Evolutionary conservation across 2,888 invertebrate genomes (phyloP).

Genomic region (Drosophila neonasuta): DNA sequence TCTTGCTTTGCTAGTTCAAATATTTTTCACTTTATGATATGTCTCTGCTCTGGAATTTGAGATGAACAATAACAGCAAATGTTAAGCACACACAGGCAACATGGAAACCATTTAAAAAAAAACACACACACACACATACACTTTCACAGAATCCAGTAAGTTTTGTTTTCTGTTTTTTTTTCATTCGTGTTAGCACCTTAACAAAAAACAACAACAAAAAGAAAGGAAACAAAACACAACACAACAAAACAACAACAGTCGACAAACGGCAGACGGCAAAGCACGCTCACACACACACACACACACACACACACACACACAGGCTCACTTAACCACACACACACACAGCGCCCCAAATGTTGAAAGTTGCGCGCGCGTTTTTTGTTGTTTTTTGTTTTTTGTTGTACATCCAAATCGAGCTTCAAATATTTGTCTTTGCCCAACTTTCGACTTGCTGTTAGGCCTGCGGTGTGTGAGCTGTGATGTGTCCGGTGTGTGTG

Average conservation of each 20-base stretch:
- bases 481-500: not conserved
- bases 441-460: conserved; percentile 27
- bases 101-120: conserved; percentile 30
- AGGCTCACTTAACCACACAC: not conserved
- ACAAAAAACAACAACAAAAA: conserved; percentile 33
- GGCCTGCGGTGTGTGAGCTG: conserved; percentile 4
- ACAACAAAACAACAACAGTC: conserved; percentile 18
- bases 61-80: conserved; percentile 27
- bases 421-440: conserved; percentile 39
- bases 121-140: conserved; percentile 5
- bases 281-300: conserved; percentile 2
- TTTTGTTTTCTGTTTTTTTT: conserved; percentile 4
- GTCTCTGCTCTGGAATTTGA: conserved; percentile 12
- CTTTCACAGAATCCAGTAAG: not conserved
- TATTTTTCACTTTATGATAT: conserved; percentile 5
- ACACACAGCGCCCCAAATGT: conserved; percentile 18
- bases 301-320: conserved; percentile 7
- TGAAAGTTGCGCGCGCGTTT: conserved; percentile 43
- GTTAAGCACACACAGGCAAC: conserved; percentile 28
- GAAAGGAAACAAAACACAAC: conserved; percentile 6
- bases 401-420: conserved; percentile 13
- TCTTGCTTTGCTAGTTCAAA: not conserved
- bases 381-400: conserved; percentile 5
- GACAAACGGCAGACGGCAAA: conserved; percentile 12
- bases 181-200: conserved; percentile 32